phyloP scores from a whole-genome alignment of 2,113 vertebrate genomes.

The Sphaerodactylus townsendi region DNA sequence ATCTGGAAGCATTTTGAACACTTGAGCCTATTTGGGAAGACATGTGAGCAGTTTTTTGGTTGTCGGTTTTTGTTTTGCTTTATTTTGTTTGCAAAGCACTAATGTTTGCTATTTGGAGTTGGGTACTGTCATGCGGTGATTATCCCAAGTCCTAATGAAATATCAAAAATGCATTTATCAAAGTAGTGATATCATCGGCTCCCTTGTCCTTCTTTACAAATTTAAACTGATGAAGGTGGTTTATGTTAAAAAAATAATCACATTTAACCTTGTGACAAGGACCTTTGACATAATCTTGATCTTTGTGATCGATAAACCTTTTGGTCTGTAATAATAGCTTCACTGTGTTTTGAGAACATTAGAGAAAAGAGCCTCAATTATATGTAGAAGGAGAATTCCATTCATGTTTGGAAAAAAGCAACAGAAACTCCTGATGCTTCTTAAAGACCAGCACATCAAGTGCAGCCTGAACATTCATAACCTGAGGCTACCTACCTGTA shows the following conservation, averaged over 20 bases:
- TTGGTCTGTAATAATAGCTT: not conserved
- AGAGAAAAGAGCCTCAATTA: not conserved
- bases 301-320: not conserved
- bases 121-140: not conserved
- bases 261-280: constrained; percentile 14
- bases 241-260: constrained; percentile 18
- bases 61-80: too few species aligned
- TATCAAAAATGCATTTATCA: not conserved
- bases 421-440: too few species aligned
- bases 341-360: not conserved
- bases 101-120: not conserved
- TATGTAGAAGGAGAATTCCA: too few species aligned
- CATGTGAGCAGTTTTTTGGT: too few species aligned
- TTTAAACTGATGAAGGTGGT: not conserved
- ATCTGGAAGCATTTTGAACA: not conserved
- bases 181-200: not conserved
- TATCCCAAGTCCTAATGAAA: not conserved
- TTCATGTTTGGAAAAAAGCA: too few species aligned
- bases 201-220: not conserved
- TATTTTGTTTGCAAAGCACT: not conserved
- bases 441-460: too few species aligned
- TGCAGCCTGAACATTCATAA: too few species aligned
- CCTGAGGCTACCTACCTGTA: too few species aligned
- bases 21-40: not conserved
- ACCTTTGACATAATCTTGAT: constrained; percentile 15